Evolutionary conservation across 2,113 vertebrate genomes (phyloP).

Genomic region (Thamnaconus septentrionalis): DNA sequence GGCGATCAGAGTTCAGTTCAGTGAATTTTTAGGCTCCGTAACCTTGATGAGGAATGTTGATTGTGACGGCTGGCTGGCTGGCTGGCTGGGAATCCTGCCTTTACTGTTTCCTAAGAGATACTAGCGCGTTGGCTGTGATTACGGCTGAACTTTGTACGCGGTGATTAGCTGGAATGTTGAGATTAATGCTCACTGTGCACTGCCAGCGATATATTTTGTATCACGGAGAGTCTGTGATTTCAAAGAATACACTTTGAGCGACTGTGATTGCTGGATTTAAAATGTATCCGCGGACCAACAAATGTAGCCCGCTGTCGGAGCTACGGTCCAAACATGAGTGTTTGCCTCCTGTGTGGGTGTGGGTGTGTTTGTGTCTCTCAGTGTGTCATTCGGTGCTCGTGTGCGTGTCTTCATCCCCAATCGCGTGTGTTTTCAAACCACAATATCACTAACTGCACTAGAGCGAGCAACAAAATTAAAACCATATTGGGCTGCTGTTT

Average conservation of each 20-base stretch:
- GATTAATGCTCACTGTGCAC: too few species aligned
- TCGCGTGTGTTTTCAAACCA: slow-evolving; percentile 37
- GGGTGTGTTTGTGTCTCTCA: not conserved
- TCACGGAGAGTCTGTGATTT: too few species aligned
- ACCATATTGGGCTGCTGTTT: slow-evolving; percentile 52
- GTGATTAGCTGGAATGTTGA: slow-evolving; percentile 73
- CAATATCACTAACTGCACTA: slow-evolving; percentile 24
- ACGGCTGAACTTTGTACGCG: slow-evolving; percentile 74
- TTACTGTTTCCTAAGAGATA: slow-evolving; percentile 77
- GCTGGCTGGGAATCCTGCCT: slow-evolving; percentile 70
- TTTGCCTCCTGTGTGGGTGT: not conserved
- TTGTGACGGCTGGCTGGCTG: slow-evolving; percentile 72
- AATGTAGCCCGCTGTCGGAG: not conserved
- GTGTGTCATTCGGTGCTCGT: not conserved
- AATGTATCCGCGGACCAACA: too few species aligned
- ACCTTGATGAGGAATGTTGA: slow-evolving; percentile 76
- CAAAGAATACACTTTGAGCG: too few species aligned
- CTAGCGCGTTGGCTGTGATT: slow-evolving; percentile 65
- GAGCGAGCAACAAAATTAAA: slow-evolving; percentile 45
- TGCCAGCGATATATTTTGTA: too few species aligned
- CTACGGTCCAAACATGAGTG: slow-evolving; percentile 3
- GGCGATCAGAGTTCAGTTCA: slow-evolving; percentile 49
- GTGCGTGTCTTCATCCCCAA: slow-evolving; percentile 14
- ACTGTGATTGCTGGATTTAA: too few species aligned
- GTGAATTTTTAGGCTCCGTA: slow-evolving; percentile 64